Evolutionary conservation across 1,140 invertebrate species (phyloP).

Genomic region (Oryzaephilus surinamensis): DNA sequence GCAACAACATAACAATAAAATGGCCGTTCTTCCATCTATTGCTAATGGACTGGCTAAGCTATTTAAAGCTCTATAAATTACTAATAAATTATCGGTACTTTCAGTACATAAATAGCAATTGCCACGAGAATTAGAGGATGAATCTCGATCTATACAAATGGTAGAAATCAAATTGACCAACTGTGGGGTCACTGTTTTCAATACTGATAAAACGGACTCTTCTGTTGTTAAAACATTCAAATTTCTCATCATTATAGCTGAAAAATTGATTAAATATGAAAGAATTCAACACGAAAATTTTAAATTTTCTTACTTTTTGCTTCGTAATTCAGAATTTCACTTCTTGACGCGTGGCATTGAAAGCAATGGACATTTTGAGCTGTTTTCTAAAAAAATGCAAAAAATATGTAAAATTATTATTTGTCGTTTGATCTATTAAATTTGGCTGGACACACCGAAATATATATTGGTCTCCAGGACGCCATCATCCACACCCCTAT

Average conservation of each 20-base stretch:
- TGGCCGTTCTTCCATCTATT: slow-evolving; percentile 54
- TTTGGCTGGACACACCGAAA: no score
- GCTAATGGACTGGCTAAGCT: slow-evolving; percentile 43
- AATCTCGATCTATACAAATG: slow-evolving; percentile 70
- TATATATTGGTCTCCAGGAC: no score
- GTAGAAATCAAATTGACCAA: slow-evolving; percentile 49
- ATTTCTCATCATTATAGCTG: slow-evolving; percentile 75
- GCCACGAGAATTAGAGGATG: slow-evolving; percentile 65
- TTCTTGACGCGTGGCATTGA: slow-evolving; percentile 74
- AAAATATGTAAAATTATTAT: not conserved
- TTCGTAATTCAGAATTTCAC: slow-evolving; percentile 76
- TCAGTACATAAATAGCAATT: slow-evolving; percentile 78
- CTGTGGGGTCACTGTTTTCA: slow-evolving; percentile 57
- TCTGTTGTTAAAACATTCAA: slow-evolving; percentile 78
- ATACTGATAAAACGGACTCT: slow-evolving; percentile 63
- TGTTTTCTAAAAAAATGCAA: slow-evolving; percentile 61
- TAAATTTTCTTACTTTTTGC: slow-evolving; percentile 69
- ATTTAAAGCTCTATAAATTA: slow-evolving; percentile 59
- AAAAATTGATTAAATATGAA: slow-evolving; percentile 18
- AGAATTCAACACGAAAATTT: not conserved
- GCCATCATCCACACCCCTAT: no score
- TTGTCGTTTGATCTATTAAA: not conserved
- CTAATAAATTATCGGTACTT: slow-evolving; percentile 72
- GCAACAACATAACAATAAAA: slow-evolving; percentile 51
- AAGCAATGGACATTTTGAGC: slow-evolving; percentile 86